Conservation (phyloP, 2,888 invertebrate genomes). For the Anoplius nigerrimus region DNA sequence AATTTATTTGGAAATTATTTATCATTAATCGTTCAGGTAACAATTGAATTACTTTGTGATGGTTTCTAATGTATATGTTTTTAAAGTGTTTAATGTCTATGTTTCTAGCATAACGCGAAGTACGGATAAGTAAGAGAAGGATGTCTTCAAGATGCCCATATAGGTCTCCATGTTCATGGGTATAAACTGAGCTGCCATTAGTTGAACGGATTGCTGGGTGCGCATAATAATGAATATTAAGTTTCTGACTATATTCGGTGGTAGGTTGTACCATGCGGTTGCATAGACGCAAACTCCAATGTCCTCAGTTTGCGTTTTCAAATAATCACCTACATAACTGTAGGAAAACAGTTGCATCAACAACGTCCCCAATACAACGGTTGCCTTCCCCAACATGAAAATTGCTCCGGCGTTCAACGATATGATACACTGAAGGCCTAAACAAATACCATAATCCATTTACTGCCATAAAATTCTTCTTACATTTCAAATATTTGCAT, state of each 20-base stretch:
- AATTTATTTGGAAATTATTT: too few species aligned
- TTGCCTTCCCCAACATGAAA: background rate
- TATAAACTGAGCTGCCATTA: constrained; percentile 13
- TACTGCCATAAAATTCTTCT: too few species aligned
- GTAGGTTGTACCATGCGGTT: constrained; percentile 14
- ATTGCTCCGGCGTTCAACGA: too few species aligned
- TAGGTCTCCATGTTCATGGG: constrained; percentile 17
- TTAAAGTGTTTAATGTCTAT: too few species aligned
- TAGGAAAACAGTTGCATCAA: background rate
- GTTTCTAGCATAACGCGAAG: constrained; percentile 26
- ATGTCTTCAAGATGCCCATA: constrained; percentile 21
- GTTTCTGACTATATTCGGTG: background rate
- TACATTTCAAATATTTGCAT: too few species aligned
- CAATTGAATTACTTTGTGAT: too few species aligned
- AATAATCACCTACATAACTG: constrained; percentile 10
- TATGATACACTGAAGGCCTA: too few species aligned
- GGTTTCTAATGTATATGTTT: too few species aligned
- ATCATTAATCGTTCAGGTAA: too few species aligned
- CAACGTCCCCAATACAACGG: background rate
- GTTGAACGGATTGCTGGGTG: constrained; percentile 12
- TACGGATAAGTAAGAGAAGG: constrained; percentile 23
- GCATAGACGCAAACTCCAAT: constrained; percentile 3
- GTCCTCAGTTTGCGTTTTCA: constrained; percentile 9
- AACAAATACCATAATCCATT: too few species aligned
- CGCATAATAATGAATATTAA: constrained; percentile 14